phyloP scores from a whole-genome alignment of 2,113 vertebrate species.

The Syrrhaptes paradoxus region DNA sequence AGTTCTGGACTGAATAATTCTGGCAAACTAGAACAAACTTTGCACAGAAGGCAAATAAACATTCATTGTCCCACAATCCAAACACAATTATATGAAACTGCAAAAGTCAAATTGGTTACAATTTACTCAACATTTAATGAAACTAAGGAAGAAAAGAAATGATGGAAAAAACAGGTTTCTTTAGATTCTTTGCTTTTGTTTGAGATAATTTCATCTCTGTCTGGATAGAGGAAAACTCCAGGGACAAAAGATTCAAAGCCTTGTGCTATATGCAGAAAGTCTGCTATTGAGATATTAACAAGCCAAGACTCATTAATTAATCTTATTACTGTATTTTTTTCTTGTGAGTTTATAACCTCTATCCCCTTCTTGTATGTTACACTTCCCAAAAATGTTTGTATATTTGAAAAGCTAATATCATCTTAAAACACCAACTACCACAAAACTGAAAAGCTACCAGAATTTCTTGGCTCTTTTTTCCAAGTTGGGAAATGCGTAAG shows the following conservation, averaged over 20 bases:
- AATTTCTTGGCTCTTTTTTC: slow-evolving; percentile 60
- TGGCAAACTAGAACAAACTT: not conserved
- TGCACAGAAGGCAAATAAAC: not conserved
- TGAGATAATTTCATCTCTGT: slow-evolving; percentile 8
- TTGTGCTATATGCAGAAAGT: slow-evolving; percentile 36
- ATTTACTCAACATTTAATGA: not conserved
- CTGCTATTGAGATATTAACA: slow-evolving; percentile 56
- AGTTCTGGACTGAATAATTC: not conserved
- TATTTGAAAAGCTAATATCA: slow-evolving; percentile 60
- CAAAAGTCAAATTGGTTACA: slow-evolving; percentile 10
- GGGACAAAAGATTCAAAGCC: slow-evolving; percentile 56
- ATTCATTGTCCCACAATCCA: not conserved
- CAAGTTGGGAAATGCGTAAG: slow-evolving; percentile 57
- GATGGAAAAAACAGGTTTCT: slow-evolving; percentile 18
- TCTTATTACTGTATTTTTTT: slow-evolving; percentile 57
- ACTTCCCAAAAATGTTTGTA: slow-evolving; percentile 35
- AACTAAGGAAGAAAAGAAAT: slow-evolving; percentile 26
- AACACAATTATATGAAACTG: not conserved
- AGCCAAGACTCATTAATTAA: slow-evolving; percentile 65
- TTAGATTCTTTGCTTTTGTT: slow-evolving; percentile 23
- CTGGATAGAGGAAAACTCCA: slow-evolving; percentile 33
- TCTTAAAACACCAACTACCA: slow-evolving; percentile 66
- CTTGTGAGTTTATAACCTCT: slow-evolving; percentile 1
- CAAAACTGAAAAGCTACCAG: slow-evolving; percentile 64
- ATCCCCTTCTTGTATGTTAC: not conserved